Evolutionary conservation across 2,888 invertebrate species (phyloP), one percentile per base, ranked within the genome.

Genomic region (Steromphala cineraria): DNA sequence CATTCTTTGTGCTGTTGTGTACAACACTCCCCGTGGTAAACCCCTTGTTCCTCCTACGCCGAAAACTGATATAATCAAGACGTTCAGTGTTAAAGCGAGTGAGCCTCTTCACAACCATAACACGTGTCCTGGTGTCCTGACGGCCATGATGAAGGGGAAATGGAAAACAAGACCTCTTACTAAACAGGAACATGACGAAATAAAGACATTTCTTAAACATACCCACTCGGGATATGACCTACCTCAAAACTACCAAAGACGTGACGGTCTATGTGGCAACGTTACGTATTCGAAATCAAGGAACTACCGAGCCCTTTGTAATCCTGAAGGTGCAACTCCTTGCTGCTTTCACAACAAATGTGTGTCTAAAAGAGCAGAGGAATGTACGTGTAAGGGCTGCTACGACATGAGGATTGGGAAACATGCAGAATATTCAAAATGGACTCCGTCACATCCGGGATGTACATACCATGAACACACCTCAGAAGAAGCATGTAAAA

Each of bases 281-380:
- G 74, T 74, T 8, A 74, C 74, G 15, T 31, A 74, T 40, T n/a
- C 31, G 8, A 40, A 40, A 40, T 19, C 74, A n/a, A 31, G 17
- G 10, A 40, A 17, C 17, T n/a, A 17, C 3, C 56, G 83, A 2
- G 85, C 81, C 13, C 53, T n/a, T n/a, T n/a, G n/a, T n/a, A n/a
- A n/a, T n/a, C n/a, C n/a, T n/a, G n/a, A n/a, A n/a, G n/a, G n/a
- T 85, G 15, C 83, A 52, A 74, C 75, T 5, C 83, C 85, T 17
- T 85, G 85, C 75, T 85, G 85, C 80, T 80, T 67, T 56, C 13
- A 81, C 53, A 79, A 82, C 80, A 21, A 46, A n/a, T 85, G 85
- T 36, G 55, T 19, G 17, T 28, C 40, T n/a, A 55, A 52, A 15
- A 5, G 80, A 17, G n/a, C 24, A 8, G 79, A 81, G 46, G 62